phyloP scores from a whole-genome alignment of 2,797 vertebrate species.

The Ara ararauna region DNA sequence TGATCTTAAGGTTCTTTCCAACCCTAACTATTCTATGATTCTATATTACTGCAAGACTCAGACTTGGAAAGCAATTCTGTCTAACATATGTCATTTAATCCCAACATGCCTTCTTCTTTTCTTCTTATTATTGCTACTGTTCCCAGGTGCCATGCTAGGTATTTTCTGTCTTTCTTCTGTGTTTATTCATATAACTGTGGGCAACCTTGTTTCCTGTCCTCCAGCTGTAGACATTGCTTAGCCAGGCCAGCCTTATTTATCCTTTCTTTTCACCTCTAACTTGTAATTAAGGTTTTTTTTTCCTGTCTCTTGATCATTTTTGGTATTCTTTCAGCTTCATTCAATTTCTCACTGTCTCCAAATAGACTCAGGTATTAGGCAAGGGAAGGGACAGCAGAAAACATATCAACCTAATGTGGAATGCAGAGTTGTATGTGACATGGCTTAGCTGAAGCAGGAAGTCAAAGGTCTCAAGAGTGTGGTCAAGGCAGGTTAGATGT shows the following conservation, averaged over 20 bases:
- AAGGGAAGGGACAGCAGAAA: background rate
- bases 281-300: background rate
- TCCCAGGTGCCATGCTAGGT: background rate
- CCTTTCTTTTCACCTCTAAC: background rate
- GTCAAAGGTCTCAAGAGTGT: background rate
- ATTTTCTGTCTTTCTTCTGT: background rate
- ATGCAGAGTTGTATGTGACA: background rate
- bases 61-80: slow-evolving; percentile 1
- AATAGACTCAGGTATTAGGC: background rate
- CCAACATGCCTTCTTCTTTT: background rate
- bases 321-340: background rate
- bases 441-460: background rate
- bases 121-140: background rate
- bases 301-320: background rate
- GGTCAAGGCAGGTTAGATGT: background rate
- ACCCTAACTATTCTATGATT: too few relatives aligned
- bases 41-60: background rate
- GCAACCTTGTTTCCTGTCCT: background rate
- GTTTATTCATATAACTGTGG: background rate
- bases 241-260: background rate
- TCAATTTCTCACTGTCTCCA: background rate
- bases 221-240: background rate
- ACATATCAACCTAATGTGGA: background rate
- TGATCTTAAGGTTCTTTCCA: too few relatives aligned
- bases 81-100: slow-evolving; percentile 9